Conservation (phyloP, 2,113 vertebrate species). For the Barbus barbus region DNA sequence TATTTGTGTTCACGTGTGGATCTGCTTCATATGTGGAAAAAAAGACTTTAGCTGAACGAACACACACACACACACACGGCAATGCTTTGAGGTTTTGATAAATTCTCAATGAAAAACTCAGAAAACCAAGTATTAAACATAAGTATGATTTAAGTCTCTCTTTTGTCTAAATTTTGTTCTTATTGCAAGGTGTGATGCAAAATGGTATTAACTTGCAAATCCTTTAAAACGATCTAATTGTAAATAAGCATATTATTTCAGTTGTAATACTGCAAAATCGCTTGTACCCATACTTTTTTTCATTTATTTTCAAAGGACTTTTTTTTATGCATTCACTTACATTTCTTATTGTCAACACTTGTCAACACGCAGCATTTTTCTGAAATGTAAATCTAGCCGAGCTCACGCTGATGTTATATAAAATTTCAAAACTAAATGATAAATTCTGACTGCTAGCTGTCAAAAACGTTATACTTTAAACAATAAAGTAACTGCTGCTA, state of each 20-base stretch:
- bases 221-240: slow-evolving; percentile 52
- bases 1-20: not conserved
- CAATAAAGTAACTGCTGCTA: not conserved
- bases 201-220: slow-evolving; percentile 36
- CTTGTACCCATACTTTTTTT: not conserved
- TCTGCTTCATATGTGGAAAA: not conserved
- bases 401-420: not conserved
- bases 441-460: not conserved
- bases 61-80: not conserved
- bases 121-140: not conserved
- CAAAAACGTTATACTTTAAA: not conserved
- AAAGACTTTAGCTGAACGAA: not conserved
- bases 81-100: not conserved
- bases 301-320: not conserved
- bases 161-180: slow-evolving; percentile 46
- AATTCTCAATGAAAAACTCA: not conserved
- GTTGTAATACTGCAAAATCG: not conserved
- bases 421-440: not conserved
- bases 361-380: not conserved
- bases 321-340: not conserved
- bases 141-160: not conserved
- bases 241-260: slow-evolving; percentile 56
- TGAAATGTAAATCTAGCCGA: not conserved
- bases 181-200: slow-evolving; percentile 13
- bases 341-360: not conserved